These are phyloP conservation scores for Cataglyphis livida DNA, from an alignment of 2,888 invertebrate species.

Conservation along the genomic window DNA sequence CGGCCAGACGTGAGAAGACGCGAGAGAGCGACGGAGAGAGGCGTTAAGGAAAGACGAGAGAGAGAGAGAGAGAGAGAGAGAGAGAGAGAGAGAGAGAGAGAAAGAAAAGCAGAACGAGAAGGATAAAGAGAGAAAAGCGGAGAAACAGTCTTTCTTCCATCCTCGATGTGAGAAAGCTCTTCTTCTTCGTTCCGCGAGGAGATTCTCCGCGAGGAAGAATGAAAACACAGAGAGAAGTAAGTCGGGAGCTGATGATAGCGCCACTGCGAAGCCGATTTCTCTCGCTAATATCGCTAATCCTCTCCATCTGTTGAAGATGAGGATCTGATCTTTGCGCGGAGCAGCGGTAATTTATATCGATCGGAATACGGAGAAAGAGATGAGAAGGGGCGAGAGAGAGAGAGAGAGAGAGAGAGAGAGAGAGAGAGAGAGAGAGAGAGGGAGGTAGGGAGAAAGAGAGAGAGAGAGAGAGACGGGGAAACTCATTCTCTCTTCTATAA, in stretches of 20 bases:
- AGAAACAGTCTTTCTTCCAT: slow-evolving; percentile 58
- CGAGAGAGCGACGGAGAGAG: slow-evolving; percentile 53
- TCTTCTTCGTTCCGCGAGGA: slow-evolving; percentile 54
- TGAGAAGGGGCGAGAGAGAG: neutral
- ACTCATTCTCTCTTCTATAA: slow-evolving; percentile 52
- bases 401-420: slow-evolving; percentile 6
- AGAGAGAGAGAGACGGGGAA: neutral
- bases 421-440: neutral
- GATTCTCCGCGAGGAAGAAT: slow-evolving; percentile 50
- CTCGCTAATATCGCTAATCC: slow-evolving; percentile 67
- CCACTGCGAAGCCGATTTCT: slow-evolving; percentile 64
- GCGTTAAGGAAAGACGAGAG: slow-evolving; percentile 9
- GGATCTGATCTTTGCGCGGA: slow-evolving; percentile 56
- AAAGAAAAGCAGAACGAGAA: slow-evolving; percentile 11
- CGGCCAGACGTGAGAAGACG: slow-evolving; percentile 69
- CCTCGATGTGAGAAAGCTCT: slow-evolving; percentile 68
- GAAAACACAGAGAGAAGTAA: slow-evolving; percentile 67
- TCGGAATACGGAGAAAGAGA: slow-evolving; percentile 38
- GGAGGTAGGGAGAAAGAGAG: slow-evolving; percentile 4
- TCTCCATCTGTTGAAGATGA: slow-evolving; percentile 62
- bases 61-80: slow-evolving; percentile 12
- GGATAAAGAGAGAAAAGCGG: slow-evolving; percentile 44
- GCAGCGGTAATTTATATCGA: slow-evolving; percentile 47
- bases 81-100: neutral
- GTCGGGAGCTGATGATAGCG: slow-evolving; percentile 49